Conservation (phyloP, 2,113 vertebrate species). For the Proteles cristata region DNA sequence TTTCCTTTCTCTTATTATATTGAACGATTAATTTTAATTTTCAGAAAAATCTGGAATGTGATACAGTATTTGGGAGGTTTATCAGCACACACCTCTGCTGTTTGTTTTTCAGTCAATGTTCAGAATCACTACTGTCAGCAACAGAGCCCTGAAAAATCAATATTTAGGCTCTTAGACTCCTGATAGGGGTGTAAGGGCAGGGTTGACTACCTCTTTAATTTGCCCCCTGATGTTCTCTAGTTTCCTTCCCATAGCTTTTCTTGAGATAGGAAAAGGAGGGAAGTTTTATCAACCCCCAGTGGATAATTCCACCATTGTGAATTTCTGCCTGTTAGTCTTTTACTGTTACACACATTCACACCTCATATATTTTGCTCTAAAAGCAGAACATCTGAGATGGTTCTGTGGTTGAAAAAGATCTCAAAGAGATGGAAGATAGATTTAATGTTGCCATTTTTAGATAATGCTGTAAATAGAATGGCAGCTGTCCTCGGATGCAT, state of each 20-base stretch:
- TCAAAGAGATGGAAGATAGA: conserved; percentile 75
- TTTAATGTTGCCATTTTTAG: conserved; percentile 80
- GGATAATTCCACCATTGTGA: conserved; percentile 60
- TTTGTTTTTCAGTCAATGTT: conserved; percentile 70
- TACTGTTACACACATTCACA: conserved; percentile 61
- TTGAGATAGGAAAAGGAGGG: neutral
- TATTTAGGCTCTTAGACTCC: conserved; percentile 64
- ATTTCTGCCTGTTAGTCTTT: conserved; percentile 71
- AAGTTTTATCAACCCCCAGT: conserved; percentile 48
- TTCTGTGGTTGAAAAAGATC: conserved; percentile 77
- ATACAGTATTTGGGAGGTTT: conserved; percentile 65
- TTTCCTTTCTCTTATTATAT: neutral
- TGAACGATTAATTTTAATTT: conserved; percentile 79
- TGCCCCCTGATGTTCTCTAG: neutral
- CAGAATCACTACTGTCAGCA: conserved; percentile 64
- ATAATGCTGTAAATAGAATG: conserved; percentile 76
- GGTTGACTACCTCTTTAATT: neutral
- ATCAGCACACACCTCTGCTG: conserved; percentile 58
- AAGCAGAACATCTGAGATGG: conserved; percentile 76
- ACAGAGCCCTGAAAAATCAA: conserved; percentile 55
- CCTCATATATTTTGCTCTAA: conserved; percentile 75
- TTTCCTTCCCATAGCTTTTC: conserved; percentile 37
- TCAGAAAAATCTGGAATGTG: neutral
- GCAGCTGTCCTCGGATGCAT: conserved; percentile 77
- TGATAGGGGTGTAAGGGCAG: neutral